These are phyloP conservation scores for Agonopterix arenella DNA, from an alignment of 2,888 invertebrate genomes.

Conservation along the genomic window DNA sequence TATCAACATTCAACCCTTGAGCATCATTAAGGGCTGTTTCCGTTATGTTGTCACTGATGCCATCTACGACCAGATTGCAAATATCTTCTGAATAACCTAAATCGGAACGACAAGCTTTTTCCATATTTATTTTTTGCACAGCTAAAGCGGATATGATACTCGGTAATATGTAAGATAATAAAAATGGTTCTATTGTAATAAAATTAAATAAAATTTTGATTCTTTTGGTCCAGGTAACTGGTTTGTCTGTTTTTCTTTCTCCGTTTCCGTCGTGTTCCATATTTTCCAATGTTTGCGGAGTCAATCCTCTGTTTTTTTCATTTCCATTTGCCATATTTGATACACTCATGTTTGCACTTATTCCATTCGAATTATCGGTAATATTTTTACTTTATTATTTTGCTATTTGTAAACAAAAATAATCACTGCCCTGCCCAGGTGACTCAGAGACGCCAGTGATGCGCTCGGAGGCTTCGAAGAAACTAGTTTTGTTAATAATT, in stretches of 20 bases:
- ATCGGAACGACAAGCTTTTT: constrained; percentile 76
- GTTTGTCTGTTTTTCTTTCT: constrained; percentile 11
- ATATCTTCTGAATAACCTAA: constrained; percentile 62
- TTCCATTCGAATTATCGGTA: too few species aligned
- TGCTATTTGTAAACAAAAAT: constrained; percentile 28
- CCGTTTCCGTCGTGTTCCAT: constrained; percentile 12
- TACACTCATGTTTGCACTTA: too few species aligned
- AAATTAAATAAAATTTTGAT: constrained; percentile 18
- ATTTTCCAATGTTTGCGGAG: background rate
- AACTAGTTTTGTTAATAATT: constrained; percentile 26
- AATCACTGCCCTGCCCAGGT: constrained; percentile 11
- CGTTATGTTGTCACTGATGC: constrained; percentile 38
- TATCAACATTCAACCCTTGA: constrained; percentile 62
- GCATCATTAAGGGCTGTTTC: constrained; percentile 49
- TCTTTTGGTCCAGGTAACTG: constrained; percentile 5
- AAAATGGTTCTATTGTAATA: constrained; percentile 80
- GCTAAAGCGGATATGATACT: constrained; percentile 77
- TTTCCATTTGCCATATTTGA: too few species aligned
- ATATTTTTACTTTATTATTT: background rate
- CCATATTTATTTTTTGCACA: constrained; percentile 69
- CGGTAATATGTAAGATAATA: constrained; percentile 80
- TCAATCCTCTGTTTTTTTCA: too few species aligned
- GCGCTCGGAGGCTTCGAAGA: constrained; percentile 15
- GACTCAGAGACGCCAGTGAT: background rate
- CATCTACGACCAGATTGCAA: constrained; percentile 58